Evolutionary conservation across 2,113 vertebrate genomes (phyloP).

Genomic region (Dromaius novaehollandiae): DNA sequence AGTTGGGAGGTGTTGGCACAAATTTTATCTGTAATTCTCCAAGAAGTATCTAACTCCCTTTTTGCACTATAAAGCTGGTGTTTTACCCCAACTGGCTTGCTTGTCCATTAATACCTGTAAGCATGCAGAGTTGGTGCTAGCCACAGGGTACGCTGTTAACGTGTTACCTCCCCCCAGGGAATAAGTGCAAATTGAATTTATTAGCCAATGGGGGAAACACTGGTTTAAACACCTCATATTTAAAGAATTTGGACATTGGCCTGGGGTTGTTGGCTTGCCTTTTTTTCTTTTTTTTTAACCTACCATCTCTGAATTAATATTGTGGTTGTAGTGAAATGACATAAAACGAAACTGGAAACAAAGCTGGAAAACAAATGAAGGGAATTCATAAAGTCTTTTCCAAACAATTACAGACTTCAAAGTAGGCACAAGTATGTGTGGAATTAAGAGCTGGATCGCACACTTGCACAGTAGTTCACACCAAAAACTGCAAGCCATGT

Average conservation of each 20-base stretch:
- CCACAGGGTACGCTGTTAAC: accelerated
- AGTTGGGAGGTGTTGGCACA: not conserved
- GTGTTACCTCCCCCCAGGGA: accelerated
- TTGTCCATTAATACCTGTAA: accelerated
- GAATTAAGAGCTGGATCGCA: not conserved
- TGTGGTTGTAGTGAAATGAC: not conserved
- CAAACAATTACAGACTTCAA: accelerated
- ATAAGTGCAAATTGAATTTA: not conserved
- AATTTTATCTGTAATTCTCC: not conserved
- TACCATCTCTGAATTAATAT: not conserved
- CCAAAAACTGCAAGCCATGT: not conserved
- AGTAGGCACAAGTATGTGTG: accelerated
- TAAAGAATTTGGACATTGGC: not conserved
- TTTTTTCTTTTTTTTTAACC: not conserved
- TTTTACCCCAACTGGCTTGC: accelerated
- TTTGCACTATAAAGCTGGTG: too few relatives aligned
- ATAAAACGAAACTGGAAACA: not conserved
- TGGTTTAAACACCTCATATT: accelerated
- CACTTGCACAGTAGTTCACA: not conserved
- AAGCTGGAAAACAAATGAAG: not conserved
- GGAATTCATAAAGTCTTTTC: not conserved
- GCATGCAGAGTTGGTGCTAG: not conserved
- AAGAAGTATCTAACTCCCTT: accelerated
- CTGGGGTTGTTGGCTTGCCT: not conserved
- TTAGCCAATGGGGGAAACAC: accelerated